phyloP scores from a whole-genome alignment of 2,113 vertebrate genomes.

The Baryphthengus martii region DNA sequence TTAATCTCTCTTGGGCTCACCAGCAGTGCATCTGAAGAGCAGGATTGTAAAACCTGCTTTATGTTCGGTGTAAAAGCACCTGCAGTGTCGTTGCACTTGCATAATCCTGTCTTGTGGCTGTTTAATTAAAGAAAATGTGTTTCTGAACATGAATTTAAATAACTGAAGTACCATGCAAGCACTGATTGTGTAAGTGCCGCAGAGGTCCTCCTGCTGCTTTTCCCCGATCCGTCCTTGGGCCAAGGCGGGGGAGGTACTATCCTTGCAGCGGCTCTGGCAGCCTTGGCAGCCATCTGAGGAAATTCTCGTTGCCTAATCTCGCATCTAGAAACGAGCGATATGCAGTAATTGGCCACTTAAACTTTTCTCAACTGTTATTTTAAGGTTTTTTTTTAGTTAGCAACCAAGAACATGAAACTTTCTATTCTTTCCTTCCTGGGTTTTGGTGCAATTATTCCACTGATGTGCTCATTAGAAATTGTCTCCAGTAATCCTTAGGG shows the following conservation, averaged over 20 bases:
- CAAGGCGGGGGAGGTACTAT: background rate
- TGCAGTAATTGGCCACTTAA: background rate
- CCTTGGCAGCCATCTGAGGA: background rate
- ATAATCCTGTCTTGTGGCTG: background rate
- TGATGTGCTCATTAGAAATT: slow-evolving; percentile 4
- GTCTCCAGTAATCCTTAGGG: slow-evolving; percentile 12
- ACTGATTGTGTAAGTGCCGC: background rate
- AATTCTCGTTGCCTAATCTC: background rate
- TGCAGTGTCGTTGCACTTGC: background rate
- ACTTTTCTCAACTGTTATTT: background rate
- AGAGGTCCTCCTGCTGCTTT: background rate
- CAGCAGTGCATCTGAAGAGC: background rate
- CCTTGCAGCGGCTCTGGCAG: background rate
- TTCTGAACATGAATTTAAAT: background rate
- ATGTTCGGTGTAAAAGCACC: background rate
- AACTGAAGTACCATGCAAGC: background rate
- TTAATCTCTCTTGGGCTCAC: background rate
- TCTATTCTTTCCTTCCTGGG: background rate
- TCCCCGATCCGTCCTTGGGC: fast-evolving
- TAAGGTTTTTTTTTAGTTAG: slow-evolving; percentile 31
- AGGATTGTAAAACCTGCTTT: background rate
- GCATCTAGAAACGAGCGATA: background rate
- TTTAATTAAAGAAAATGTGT: background rate
- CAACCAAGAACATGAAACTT: background rate
- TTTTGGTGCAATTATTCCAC: background rate